phyloP scores from a whole-genome alignment of 2,113 vertebrate genomes.

The Heloderma charlesbogerti region DNA sequence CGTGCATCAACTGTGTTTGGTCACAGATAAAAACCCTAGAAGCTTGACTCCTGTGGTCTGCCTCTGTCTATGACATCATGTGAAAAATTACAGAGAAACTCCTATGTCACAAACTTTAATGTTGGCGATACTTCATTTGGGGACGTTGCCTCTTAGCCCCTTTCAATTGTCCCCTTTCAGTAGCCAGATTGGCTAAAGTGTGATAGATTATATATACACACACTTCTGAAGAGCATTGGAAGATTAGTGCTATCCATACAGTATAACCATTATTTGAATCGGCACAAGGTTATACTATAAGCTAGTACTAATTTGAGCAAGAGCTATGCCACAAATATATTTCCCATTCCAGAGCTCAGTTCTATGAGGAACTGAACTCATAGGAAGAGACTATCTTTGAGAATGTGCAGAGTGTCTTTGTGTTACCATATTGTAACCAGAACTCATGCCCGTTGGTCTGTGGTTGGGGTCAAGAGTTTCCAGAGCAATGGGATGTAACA shows the following conservation, averaged over 20 bases:
- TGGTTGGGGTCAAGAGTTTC: background rate
- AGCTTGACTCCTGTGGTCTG: constrained; percentile 17
- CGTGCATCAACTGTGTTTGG: constrained; percentile 18
- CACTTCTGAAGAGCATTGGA: background rate
- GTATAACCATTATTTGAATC: background rate
- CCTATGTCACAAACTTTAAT: background rate
- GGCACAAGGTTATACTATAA: background rate
- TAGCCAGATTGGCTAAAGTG: background rate
- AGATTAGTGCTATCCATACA: background rate
- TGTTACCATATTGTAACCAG: background rate
- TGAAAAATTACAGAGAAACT: background rate
- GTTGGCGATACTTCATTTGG: background rate
- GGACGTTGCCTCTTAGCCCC: too few relatives aligned
- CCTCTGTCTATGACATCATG: background rate
- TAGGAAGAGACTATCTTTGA: background rate
- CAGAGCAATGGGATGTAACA: background rate
- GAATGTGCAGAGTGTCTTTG: background rate
- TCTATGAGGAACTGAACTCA: too few relatives aligned
- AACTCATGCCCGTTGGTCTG: background rate
- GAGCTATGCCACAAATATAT: background rate
- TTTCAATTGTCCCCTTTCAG: background rate
- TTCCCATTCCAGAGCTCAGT: background rate
- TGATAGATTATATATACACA: background rate
- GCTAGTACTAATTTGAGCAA: background rate
- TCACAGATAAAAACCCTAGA: constrained; percentile 36